phyloP scores from a whole-genome alignment of 2,888 invertebrate genomes.

The Sclerodermus sp. region DNA sequence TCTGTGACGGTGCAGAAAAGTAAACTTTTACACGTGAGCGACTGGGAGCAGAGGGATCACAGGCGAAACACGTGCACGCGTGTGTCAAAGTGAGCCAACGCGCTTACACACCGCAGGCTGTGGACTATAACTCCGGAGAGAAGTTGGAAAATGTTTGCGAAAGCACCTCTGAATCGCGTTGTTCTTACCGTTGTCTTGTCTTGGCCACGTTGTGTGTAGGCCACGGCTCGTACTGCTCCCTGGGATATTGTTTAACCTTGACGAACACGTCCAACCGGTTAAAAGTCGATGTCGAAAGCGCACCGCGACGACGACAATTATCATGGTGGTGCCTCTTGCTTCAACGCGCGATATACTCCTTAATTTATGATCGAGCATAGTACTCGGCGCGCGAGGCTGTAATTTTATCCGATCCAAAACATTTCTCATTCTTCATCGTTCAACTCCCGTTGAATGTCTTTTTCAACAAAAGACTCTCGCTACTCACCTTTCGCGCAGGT shows the following conservation, averaged over 20 bases:
- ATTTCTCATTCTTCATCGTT: too few relatives aligned
- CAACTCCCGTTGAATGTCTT: too few relatives aligned
- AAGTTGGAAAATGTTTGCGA: constrained; percentile 32
- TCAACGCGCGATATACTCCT: not conserved
- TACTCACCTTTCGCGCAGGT: too few relatives aligned
- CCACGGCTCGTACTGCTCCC: too few relatives aligned
- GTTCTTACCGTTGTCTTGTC: constrained; percentile 2
- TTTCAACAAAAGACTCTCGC: too few relatives aligned
- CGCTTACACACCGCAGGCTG: too few relatives aligned
- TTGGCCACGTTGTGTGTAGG: too few relatives aligned
- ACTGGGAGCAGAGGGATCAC: constrained; percentile 10
- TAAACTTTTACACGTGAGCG: constrained; percentile 29
- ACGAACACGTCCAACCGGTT: constrained; percentile 14
- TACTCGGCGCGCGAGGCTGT: too few relatives aligned
- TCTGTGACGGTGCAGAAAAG: constrained; percentile 19
- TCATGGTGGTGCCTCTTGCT: constrained; percentile 15
- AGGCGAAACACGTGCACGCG: constrained; percentile 35
- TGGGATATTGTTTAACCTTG: constrained; percentile 33
- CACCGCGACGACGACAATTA: constrained; percentile 20
- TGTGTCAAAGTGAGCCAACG: constrained; percentile 23
- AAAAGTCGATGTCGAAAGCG: constrained; percentile 13
- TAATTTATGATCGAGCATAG: too few relatives aligned
- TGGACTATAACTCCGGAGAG: constrained; percentile 14
- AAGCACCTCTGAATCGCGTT: constrained; percentile 12
- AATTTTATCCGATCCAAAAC: too few relatives aligned